Evolutionary conservation across 2,113 vertebrate species (phyloP), one percentile per base, ranked within the genome.

Genomic region (Clarias gariepinus): DNA sequence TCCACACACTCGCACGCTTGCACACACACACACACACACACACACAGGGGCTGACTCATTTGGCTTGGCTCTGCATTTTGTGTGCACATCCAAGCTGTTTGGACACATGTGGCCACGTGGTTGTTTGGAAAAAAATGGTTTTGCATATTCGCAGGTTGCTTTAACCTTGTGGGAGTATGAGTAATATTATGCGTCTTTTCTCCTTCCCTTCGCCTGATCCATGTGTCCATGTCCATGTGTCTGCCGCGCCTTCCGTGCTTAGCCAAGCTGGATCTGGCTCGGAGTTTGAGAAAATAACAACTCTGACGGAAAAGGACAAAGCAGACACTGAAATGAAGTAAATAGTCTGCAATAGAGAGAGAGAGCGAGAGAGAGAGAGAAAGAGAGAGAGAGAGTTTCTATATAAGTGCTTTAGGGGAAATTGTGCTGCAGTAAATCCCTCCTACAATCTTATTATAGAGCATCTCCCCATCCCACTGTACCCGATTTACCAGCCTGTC

Each of bases 381-480:
- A 36, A 81, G 33, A 61, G 28, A 81, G 18, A 80, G 41, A 91
- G 85, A 88, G 84, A 89, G 92, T 94, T 95, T 94, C 94, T 94
- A 92, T 93, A 92, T 94, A 93, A 92, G 92, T 92, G 92, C 94
- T 94, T 94, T 94, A 94, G 93, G 92, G 95, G 94, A 94, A 94
- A 93, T 93, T 93, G 94, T 94, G 94, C 95, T 95, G 95, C 93
- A 96, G 93, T 94, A 94, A 95, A 96, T 94, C 91, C 90, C 93
- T 93, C 89, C 90, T 88, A 90, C 91, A 94, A 93, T 95, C 95
- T 95, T 93, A 94, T 95, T 95, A 95, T 92, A 95, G 93, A 91
- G 92, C 94, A 93, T 84, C 87, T 71, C 87, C 68, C 58, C 30
- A 30, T 80, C 86, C 57, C 33, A 79, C 78, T 36, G 57, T 25